Base-by-base conservation (phyloP, 1,140 invertebrate genomes). In the Ceratina australensis region DNA sequence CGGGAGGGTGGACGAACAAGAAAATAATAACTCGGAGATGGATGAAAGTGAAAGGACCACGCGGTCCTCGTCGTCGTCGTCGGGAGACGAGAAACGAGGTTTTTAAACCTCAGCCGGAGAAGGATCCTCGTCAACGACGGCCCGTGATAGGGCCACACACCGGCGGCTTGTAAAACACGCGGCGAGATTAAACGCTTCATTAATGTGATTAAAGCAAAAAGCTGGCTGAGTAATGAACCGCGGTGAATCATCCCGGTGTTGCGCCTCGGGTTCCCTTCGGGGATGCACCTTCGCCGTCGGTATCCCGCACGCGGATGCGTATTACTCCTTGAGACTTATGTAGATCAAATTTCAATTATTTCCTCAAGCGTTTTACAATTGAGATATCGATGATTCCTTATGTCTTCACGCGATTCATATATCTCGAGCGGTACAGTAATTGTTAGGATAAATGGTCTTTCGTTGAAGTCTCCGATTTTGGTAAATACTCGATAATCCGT, bases 191-290 rank as follows among this genome's bases (percentile, higher is more conserved):
- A 92, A 91, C 91, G 90, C 90, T 92, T 92, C 91, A 91, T 92
- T 92, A 91, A 92, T 91, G 90, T 91, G 90, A 92, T 92, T 92
- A 91, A 92, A 91, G 91, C 90, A 92, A 91, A 92, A 92, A 92
- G 89, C 90, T 91, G 89, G 80, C 80, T 90, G 90, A 92, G 87
- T 91, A 92, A 91, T 91, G 90, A 90, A 90, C 63, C 78, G 68
- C 82, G 84, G 81, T 91, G 88, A 91, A 91, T 91, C 89, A 91
- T 90, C 83, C 18, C 54, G 1, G 18, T n/a, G 24, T 28, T 56
- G 50, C 65, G 49, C 7, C 20, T 18, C 42, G 26, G 22, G 8
- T 57, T 22, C 54, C 10, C 50, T 54, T 49, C 20, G 0, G 26
- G 26, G 63, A 49, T n/a, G 15, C 50, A 20, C 49, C 65, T 68